Evolutionary conservation across 2,113 vertebrate species (phyloP).

Genomic region (Thamnaconus septentrionalis): DNA sequence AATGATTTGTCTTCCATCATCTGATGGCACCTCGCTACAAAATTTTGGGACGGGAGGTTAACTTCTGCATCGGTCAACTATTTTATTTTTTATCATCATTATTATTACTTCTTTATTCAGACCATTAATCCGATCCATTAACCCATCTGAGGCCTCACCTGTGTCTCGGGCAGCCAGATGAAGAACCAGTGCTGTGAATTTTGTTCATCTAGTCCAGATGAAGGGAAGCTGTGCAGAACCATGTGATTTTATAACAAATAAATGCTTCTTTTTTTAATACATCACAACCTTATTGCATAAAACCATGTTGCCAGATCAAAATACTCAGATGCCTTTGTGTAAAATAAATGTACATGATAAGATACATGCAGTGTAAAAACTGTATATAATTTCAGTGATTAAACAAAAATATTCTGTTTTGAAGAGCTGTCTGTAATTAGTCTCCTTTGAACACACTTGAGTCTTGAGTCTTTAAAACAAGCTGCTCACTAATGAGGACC

Average conservation of each 20-base stretch:
- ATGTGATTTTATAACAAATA: conserved; percentile 24
- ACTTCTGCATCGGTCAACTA: neutral
- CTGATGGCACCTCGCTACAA: neutral
- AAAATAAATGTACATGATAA: conserved; percentile 53
- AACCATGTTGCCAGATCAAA: conserved; percentile 5
- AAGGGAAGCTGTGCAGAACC: conserved; percentile 6
- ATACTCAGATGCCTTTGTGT: conserved; percentile 29
- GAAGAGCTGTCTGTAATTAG: too few relatives aligned
- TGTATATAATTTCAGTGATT: conserved; percentile 1
- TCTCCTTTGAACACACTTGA: too few relatives aligned
- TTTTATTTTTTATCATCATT: neutral
- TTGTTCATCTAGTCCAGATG: conserved; percentile 33
- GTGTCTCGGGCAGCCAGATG: conserved; percentile 7
- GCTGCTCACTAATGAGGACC: too few relatives aligned
- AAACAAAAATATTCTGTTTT: neutral
- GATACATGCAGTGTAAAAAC: conserved; percentile 27
- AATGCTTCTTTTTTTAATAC: conserved; percentile 13
- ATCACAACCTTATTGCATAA: conserved; percentile 15
- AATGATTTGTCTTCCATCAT: neutral
- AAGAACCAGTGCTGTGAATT: conserved; percentile 20
- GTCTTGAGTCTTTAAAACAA: too few relatives aligned
- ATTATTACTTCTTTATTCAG: neutral
- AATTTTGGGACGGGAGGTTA: neutral
- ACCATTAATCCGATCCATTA: neutral
- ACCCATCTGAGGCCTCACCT: conserved; percentile 9